Evolutionary conservation across 2,888 invertebrate species (phyloP).

Genomic region (Notodromas monacha): DNA sequence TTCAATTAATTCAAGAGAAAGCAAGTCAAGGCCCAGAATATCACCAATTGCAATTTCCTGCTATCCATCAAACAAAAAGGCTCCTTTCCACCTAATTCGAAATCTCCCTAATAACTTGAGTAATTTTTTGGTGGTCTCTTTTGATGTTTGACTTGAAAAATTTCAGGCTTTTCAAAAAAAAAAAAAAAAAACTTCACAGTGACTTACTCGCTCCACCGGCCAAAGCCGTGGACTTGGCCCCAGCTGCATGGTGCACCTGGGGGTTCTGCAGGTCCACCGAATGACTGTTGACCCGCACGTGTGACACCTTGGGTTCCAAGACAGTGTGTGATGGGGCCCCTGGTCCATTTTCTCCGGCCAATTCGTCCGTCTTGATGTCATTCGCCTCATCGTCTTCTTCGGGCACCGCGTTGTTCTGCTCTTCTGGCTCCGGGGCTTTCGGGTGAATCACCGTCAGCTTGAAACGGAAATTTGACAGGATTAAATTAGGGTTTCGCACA

Average conservation of each 20-base stretch:
- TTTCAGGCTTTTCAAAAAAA: too few relatives aligned
- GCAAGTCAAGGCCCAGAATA: too few relatives aligned
- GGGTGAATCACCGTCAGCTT: constrained; percentile 61
- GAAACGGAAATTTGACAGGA: constrained; percentile 1
- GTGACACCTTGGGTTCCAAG: constrained; percentile 17
- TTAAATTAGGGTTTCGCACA: neutral
- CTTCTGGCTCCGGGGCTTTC: constrained; percentile 20
- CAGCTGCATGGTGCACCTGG: too few relatives aligned
- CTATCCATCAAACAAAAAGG: too few relatives aligned
- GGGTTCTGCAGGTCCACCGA: constrained; percentile 26
- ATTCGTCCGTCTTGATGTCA: constrained; percentile 9
- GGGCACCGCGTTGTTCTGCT: constrained; percentile 11
- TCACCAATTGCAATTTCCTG: too few relatives aligned
- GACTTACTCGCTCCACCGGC: constrained; percentile 13
- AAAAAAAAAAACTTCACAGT: neutral
- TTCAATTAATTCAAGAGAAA: too few relatives aligned
- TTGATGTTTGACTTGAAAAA: too few relatives aligned
- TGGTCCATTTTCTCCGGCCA: constrained; percentile 11
- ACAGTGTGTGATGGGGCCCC: constrained; percentile 17
- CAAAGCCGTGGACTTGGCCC: too few relatives aligned
- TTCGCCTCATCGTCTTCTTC: too few relatives aligned
- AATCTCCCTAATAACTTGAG: too few relatives aligned
- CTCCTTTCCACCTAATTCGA: too few relatives aligned
- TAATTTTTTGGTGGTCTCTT: too few relatives aligned
- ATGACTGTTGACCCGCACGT: constrained; percentile 28